Conservation (phyloP, 2,888 invertebrate genomes). For the Megaustenia siamemsis region DNA sequence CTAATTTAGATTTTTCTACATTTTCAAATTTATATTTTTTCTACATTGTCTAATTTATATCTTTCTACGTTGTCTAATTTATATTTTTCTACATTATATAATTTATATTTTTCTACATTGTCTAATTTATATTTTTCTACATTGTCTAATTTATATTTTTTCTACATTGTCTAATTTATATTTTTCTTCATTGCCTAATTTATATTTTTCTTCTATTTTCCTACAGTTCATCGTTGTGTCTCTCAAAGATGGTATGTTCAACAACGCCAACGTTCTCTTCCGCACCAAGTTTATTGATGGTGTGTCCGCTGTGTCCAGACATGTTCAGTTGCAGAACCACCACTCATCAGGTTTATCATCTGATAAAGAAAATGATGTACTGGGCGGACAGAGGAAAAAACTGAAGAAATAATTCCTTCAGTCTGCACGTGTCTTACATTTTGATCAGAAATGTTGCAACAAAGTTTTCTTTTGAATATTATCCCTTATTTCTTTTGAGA, state of each 20-base stretch:
- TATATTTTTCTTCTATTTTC: neutral
- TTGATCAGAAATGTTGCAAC: too few species aligned
- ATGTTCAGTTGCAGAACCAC: conserved; percentile 69
- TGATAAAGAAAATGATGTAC: conserved; percentile 61
- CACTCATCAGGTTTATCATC: conserved; percentile 9
- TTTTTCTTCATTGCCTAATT: neutral
- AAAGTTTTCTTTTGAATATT: too few species aligned
- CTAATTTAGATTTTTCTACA: neutral
- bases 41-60: neutral
- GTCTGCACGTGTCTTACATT: too few species aligned
- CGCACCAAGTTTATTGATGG: conserved; percentile 92
- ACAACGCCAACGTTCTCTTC: conserved; percentile 98
- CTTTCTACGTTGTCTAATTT: too few species aligned
- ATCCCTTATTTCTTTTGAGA: too few species aligned
- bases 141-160: too few species aligned
- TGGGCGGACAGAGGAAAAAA: conserved; percentile 61
- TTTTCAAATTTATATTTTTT: neutral
- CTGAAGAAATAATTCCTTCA: conserved; percentile 43
- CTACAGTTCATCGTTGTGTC: conserved; percentile 97
- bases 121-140: too few species aligned
- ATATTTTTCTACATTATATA: neutral
- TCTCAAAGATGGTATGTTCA: conserved; percentile 99
- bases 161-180: too few species aligned
- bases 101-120: neutral
- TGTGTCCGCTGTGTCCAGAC: conserved; percentile 90